Evolutionary conservation across 2,797 vertebrate genomes (phyloP).

Genomic region (Carcharodon carcharias): DNA sequence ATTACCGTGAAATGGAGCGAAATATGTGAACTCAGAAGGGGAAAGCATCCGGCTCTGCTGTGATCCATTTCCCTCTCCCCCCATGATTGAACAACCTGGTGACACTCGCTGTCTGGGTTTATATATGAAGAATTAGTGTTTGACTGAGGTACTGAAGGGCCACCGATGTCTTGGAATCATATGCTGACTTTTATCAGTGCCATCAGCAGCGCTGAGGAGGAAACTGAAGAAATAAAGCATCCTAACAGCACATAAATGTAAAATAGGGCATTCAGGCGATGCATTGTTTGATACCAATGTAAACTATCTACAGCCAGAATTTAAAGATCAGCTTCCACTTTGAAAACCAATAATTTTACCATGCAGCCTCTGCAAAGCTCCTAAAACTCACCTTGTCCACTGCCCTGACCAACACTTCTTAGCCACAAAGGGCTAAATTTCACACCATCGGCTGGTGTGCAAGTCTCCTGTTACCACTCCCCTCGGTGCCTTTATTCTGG

Average conservation of each 20-base stretch:
- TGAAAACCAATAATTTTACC: not conserved
- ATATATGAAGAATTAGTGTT: not conserved
- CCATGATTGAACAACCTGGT: not conserved
- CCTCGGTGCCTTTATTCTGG: not conserved
- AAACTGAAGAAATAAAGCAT: not conserved
- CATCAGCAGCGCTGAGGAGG: not conserved
- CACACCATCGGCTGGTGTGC: not conserved
- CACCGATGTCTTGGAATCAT: not conserved
- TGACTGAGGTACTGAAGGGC: not conserved
- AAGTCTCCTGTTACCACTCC: not conserved
- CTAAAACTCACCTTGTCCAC: not conserved
- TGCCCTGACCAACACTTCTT: too few relatives aligned
- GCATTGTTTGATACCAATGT: not conserved
- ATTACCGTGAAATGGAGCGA: not conserved
- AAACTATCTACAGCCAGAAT: not conserved
- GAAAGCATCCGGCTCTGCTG: not conserved
- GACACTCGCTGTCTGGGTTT: not conserved
- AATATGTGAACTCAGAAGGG: not conserved
- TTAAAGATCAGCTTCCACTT: not conserved
- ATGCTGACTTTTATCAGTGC: not conserved
- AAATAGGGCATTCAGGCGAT: not conserved
- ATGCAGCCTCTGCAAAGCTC: not conserved
- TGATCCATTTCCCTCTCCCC: not conserved
- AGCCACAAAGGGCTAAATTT: not conserved
- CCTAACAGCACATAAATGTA: not conserved